Base-by-base conservation (phyloP, 2,113 vertebrate species). In the Podarcis cretensis region DNA sequence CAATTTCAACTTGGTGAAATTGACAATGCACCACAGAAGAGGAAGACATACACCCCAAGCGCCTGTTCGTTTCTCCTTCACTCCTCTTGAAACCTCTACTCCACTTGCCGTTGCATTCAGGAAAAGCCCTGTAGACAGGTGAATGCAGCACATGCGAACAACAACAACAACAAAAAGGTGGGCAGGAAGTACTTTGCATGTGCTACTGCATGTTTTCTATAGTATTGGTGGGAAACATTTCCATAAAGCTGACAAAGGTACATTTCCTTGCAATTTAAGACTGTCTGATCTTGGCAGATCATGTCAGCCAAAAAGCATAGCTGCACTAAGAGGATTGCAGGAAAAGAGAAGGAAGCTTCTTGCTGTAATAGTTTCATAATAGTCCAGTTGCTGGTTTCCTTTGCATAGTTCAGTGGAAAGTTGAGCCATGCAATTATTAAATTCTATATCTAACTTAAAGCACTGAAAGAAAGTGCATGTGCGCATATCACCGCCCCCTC, bases 211-310 rank as follows among this genome's bases (percentile, higher is more conserved):
- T 43, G 6, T 35, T 32, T 69, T 65, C 48, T 83, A 6, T 85
- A 90, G 87, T 68, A 16, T 14, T 21, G 48, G 14, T 3, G 74
- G 65, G 87, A 91, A 88, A 81, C 35, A 37, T 77, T 86, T 91
- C 78, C 75, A 68, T 32, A 7, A 0, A 0, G 32, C 0, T 88
- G 77, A 68, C 66, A 83, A 89, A 84, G 20, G 13, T 37, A 20
- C 69, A 88, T 54, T 65, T 80, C 63, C 37, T 80, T 79, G 86
- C 87, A 80, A 89, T 82, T 83, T 81, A 91, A 89, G 89, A 73
- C n/a, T 86, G 23, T 81, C 69, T 75, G 79, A 81, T 37, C 18
- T 68, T 76, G 57, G 68, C 83, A 90, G 40, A 82, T 76, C 71
- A 68, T 73, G 59, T 43, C 85, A 54, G 66, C 76, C 73, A 83